Evolutionary conservation across 1,140 invertebrate genomes (phyloP), one percentile per base, ranked within the genome.

Genomic region (Cardiocondyla obscurior): DNA sequence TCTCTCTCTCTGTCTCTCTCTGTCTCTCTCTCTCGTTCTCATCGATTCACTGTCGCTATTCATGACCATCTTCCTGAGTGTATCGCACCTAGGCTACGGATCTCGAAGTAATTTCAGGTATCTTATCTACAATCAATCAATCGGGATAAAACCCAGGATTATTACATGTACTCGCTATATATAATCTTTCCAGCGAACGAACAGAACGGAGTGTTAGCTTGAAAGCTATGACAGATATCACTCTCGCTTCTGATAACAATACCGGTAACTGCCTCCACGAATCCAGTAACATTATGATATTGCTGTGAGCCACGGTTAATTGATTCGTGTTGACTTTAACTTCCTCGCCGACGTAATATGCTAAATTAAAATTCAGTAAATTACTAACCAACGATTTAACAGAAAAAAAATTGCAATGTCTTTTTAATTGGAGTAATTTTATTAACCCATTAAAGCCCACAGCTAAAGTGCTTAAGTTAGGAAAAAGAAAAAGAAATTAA

Each of bases 271-370:
- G 70, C 8, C 14, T 42, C 33, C 51, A 8, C 36, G 53, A 57
- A n/a, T 57, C 16, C 53, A 57, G 22, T 42, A 25, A 19, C 28
- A 22, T 36, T 25, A 49, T n/a, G 49, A 16, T 39, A 51, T 55
- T 55, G 69, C 33, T 8, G 42, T n/a, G 51, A 57, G 70, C 36
- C 65, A 42, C n/a, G 53, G 22, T 51, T 73, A 53, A 73, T 73
- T 73, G 57, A 73, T 73, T 73, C 53, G 30, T 53, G 36, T 57
- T 73, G 70, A 73, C 57, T 73, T 73, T 73, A 73, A 73, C 57
- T 58, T 36, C 25, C 70, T 42, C 69, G 22, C 33, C 33, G 36
- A 16, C 22, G 33, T n/a, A n/a, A n/a, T n/a, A n/a, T 39, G 51
- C 51, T 8, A 33, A 5, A 55, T 36, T 22, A 14, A 57, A 72